Evolutionary conservation across 2,113 vertebrate genomes (phyloP).

Genomic region (Capricornis sumatraensis): DNA sequence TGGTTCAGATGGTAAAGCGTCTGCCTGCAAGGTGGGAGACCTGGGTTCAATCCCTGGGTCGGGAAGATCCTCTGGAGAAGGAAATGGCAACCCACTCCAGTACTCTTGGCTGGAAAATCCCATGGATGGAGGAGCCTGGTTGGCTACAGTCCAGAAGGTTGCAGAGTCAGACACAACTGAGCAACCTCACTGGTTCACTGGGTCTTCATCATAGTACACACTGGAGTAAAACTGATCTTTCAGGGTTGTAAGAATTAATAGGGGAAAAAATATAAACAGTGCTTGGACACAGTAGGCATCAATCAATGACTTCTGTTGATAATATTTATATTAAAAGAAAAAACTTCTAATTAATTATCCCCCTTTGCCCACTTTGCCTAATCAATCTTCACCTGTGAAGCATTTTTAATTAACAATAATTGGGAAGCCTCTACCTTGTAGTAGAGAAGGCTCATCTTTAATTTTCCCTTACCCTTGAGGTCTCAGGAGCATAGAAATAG

Average conservation of each 20-base stretch:
- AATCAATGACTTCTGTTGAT: background rate
- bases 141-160: background rate
- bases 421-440: background rate
- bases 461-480: background rate
- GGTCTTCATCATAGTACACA: background rate
- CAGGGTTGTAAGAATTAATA: background rate
- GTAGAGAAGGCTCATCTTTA: background rate
- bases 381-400: background rate
- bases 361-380: background rate
- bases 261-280: background rate
- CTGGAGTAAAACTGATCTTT: background rate
- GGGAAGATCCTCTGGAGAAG: background rate
- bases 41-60: background rate
- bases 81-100: background rate
- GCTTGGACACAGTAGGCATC: background rate
- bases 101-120: background rate
- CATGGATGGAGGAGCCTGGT: background rate
- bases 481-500: background rate
- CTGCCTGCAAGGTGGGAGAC: background rate
- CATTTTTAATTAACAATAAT: background rate
- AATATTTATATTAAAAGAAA: background rate
- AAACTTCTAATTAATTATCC: background rate
- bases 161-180: background rate
- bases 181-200: background rate
- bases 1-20: background rate